Base-by-base conservation (phyloP, 1,140 invertebrate genomes). In the Helicorthomorpha holstii region DNA sequence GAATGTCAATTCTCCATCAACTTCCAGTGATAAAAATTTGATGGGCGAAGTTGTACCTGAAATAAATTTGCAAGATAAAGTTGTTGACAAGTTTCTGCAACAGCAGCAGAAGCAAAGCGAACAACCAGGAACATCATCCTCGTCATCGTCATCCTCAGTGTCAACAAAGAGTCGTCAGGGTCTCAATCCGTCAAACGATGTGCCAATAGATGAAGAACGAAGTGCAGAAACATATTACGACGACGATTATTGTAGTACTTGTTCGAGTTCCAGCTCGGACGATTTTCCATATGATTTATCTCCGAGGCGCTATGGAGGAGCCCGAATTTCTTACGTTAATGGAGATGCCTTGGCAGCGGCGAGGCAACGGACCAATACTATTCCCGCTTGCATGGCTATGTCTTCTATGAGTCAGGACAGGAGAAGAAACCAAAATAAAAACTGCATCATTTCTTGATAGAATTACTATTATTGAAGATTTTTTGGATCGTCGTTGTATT, bases 291-390 rank as follows among this genome's bases (percentile, higher is more conserved):
- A 90, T 63, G 75, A 83, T 42, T 63, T 89, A 45, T 85, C 85
- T 3, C 78, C 82, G 27, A 42, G 62, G 10, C 49, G 57, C 23
- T 89, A 87, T 63, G 84, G 85, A 27, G 84, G 84, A 47, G 85
- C 88, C 2, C 67, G 85, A 44, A 86, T 89, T 56, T 86, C 84
- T 10, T 91, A 90, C 67, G 85, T 91, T 54, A 85, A 85, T 54
- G 89, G 88, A 63, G 85, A 90, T 66, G 81, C 83, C 0, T 70
- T 89, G 19, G 84, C 83, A 14, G 82, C 58, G 22, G 58, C 60
- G 4, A 55, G 58, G 27, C 62, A 62, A 49, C 53, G 59, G 21
- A 56, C 57, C 38, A 76, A 27, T 22, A 47, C 51, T 29, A 49
- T 51, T 1, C 49, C 44, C 38, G 51, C 52, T 12, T 46, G 52